Conservation (phyloP, 2,113 vertebrate species). For the Oncorhynchus tshawytscha region DNA sequence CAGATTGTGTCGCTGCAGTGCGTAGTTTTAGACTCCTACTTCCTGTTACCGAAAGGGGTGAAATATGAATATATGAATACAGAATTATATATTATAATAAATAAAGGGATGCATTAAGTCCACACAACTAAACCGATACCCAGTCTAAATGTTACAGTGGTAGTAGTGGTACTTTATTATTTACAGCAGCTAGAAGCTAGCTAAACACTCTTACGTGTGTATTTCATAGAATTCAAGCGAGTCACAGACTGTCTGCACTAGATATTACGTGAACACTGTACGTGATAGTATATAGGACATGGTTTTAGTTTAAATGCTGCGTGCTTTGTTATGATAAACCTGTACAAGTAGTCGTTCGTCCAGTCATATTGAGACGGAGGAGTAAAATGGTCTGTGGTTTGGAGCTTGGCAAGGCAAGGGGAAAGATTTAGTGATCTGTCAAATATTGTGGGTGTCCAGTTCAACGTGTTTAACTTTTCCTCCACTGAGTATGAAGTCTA, state of each 20-base stretch:
- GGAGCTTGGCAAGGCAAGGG: slow-evolving; percentile 21
- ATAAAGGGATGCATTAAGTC: slow-evolving; percentile 23
- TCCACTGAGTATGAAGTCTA: not conserved
- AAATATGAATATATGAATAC: too few species aligned
- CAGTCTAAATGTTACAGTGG: slow-evolving; percentile 11
- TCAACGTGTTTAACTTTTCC: not conserved
- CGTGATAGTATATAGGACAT: not conserved
- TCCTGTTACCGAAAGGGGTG: slow-evolving; percentile 13
- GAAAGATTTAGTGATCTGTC: slow-evolving; percentile 25
- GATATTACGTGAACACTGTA: too few species aligned
- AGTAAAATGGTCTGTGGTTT: slow-evolving; percentile 15
- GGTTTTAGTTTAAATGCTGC: slow-evolving; percentile 20
- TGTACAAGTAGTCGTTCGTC: not conserved
- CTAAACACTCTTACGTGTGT: too few species aligned
- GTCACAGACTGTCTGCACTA: too few species aligned
- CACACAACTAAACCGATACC: not conserved
- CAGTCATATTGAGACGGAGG: not conserved
- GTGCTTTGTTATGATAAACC: slow-evolving; percentile 4
- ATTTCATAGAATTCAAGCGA: too few species aligned
- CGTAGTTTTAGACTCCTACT: slow-evolving; percentile 40
- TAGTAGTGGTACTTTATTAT: too few species aligned
- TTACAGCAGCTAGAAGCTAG: too few species aligned
- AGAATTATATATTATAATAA: too few species aligned
- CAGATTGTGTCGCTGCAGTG: slow-evolving; percentile 43
- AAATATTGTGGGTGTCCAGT: not conserved